Percentiles rank a stretch among this genome's conserved stretches.
Evolutionary conservation across 2,797 vertebrate species (phyloP).

Genomic region (Diglossa cyanea): DNA sequence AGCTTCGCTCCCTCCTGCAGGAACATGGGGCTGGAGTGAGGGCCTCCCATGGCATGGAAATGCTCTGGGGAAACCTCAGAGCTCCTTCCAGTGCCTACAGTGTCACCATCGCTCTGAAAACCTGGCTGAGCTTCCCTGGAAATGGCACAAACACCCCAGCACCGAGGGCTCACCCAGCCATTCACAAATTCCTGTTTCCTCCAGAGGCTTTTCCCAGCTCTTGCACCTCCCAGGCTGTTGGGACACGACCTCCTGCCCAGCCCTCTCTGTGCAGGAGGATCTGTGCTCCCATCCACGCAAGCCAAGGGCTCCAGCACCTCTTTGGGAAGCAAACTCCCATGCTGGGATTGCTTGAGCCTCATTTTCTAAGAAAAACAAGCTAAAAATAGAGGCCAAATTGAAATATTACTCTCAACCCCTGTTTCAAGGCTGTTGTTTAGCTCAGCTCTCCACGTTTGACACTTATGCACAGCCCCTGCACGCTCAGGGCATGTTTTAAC

Average conservation of each 20-base stretch:
- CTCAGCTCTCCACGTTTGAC: accelerated
- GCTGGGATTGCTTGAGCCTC: background rate
- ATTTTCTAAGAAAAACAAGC: background rate
- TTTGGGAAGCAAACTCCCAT: accelerated
- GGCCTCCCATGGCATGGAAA: background rate
- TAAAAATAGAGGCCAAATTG: background rate
- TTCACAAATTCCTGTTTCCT: accelerated
- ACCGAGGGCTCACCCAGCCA: accelerated
- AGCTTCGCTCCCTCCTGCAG: constrained; percentile 82
- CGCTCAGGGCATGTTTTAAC: background rate
- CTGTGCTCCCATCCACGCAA: accelerated
- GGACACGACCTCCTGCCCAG: background rate
- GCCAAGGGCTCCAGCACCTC: accelerated
- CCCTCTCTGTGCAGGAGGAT: accelerated
- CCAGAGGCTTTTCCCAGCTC: background rate
- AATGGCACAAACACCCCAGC: accelerated
- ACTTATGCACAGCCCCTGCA: accelerated
- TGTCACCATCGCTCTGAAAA: accelerated
- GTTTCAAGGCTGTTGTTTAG: background rate
- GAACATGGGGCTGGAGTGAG: background rate
- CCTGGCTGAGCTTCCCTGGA: background rate
- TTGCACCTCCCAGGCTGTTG: accelerated
- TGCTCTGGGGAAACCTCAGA: background rate
- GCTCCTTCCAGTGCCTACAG: background rate
- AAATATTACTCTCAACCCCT: background rate